Evolutionary conservation across 2,888 invertebrate species (phyloP).

Genomic region (Ormyrus pomaceus): DNA sequence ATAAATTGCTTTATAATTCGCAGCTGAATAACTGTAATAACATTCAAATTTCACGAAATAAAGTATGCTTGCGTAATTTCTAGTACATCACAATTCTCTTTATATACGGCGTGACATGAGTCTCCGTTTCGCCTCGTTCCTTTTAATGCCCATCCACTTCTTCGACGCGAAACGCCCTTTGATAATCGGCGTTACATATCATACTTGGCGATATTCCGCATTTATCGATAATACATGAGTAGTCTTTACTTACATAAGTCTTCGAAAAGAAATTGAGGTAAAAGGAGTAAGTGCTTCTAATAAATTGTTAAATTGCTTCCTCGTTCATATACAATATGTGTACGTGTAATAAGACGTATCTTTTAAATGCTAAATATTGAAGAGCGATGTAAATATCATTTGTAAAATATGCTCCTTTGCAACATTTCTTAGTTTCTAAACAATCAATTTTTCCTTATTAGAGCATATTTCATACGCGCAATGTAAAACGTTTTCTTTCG

Average conservation of each 20-base stretch:
- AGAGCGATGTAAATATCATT: too few relatives aligned
- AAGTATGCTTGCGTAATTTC: conserved; percentile 2
- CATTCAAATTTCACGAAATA: not conserved
- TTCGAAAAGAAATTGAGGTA: conserved; percentile 6
- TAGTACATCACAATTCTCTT: not conserved
- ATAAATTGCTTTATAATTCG: too few relatives aligned
- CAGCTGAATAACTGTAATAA: conserved; percentile 3
- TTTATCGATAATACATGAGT: not conserved
- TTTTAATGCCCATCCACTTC: conserved; percentile 20
- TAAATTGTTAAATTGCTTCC: conserved; percentile 4
- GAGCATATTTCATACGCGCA: too few relatives aligned
- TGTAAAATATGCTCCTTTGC: too few relatives aligned
- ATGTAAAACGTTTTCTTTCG: too few relatives aligned
- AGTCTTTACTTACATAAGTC: not conserved
- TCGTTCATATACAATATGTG: not conserved
- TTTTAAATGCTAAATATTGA: too few relatives aligned
- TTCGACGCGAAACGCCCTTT: not conserved
- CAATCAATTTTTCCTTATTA: too few relatives aligned
- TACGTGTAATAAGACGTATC: too few relatives aligned
- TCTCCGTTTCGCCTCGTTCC: conserved; percentile 18
- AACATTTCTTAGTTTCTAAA: too few relatives aligned
- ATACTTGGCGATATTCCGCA: not conserved
- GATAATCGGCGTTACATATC: conserved; percentile 27
- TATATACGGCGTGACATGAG: not conserved
- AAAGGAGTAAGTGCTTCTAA: not conserved